Evolutionary conservation across 1,140 invertebrate genomes (phyloP), one percentile per base, ranked within the genome.

Genomic region (Calycopis cecrops): DNA sequence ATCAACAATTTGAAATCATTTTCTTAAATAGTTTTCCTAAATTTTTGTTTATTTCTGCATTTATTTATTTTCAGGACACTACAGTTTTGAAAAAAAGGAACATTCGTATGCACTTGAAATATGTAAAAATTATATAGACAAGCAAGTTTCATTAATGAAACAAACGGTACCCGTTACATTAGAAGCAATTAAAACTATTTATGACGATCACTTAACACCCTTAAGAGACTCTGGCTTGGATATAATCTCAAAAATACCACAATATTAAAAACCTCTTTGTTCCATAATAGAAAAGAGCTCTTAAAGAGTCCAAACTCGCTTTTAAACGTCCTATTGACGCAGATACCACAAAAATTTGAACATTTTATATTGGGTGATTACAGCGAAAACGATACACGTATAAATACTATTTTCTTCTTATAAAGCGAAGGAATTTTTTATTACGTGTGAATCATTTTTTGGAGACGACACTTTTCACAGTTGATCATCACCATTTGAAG

Each of bases 181-280:
- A n/a, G n/a, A n/a, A n/a, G n/a, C n/a, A n/a, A 48, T 48, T 48
- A 48, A 21, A 10, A 48, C 14, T 44, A 44, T 48, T 48, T 28
- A 48, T 48, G 17, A 48, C 3, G 42, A 44, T 17, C 42, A 48
- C 47, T 10, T 48, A 48, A 48, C 18, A 48, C 47, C 47, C 47
- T 48, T 48, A 48, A 48, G 47, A 28, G 47, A 48, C 6, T 48
- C 18, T 9, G 47, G 17, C 47, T 48, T 48, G 8, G 17, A 48
- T 48, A 48, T 48, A 4, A 48, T 28, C 47, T 48, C 47, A 28
- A 48, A 48, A 48, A 48, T 28, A 48, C 10, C 47, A 28, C 0
- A 28, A 48, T 48, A 48, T 28, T 48, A 11, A 48, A 48, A 48
- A 48, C 47, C 47, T 48, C 47, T 48, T 48, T 48, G 18, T 48